These are phyloP conservation scores for Vandiemenella viatica DNA, from an alignment of 2,888 invertebrate species.

Conservation along the genomic window DNA sequence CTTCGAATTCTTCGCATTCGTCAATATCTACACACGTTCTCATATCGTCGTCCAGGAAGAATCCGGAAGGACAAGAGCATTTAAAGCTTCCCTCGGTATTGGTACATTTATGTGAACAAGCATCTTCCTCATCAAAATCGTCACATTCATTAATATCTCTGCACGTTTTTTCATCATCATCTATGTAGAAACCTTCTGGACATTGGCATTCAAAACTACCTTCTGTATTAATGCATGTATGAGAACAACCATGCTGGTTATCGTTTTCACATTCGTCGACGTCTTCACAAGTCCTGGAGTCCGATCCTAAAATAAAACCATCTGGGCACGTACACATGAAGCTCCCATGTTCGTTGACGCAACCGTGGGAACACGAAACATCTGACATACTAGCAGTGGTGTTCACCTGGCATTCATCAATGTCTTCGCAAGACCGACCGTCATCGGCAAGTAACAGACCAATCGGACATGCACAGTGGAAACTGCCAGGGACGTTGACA, in stretches of 20 bases:
- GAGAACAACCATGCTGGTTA: slow-evolving; percentile 20
- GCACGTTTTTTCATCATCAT: slow-evolving; percentile 25
- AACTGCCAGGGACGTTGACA: slow-evolving; percentile 43
- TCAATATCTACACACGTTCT: slow-evolving; percentile 21
- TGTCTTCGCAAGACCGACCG: slow-evolving; percentile 25
- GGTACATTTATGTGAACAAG: slow-evolving; percentile 24
- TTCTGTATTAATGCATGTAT: slow-evolving; percentile 23
- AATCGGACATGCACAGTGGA: slow-evolving; percentile 38
- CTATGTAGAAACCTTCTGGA: slow-evolving; percentile 28
- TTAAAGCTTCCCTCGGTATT: slow-evolving; percentile 20
- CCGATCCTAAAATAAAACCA: slow-evolving; percentile 25
- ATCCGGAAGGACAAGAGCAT: slow-evolving; percentile 12
- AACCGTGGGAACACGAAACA: slow-evolving; percentile 25
- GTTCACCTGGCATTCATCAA: slow-evolving; percentile 22
- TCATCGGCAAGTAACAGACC: slow-evolving; percentile 35
- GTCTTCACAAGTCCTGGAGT: slow-evolving; percentile 26
- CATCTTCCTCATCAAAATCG: slow-evolving; percentile 20
- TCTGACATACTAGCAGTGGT: not conserved
- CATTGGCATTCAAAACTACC: slow-evolving; percentile 34
- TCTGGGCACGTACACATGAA: slow-evolving; percentile 34
- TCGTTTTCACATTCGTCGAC: slow-evolving; percentile 31
- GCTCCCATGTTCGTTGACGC: slow-evolving; percentile 29
- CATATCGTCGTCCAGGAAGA: slow-evolving; percentile 7
- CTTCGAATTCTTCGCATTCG: slow-evolving; percentile 24
- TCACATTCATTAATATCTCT: slow-evolving; percentile 19